phyloP scores from a whole-genome alignment of 2,113 vertebrate species.

The Progne subis region DNA sequence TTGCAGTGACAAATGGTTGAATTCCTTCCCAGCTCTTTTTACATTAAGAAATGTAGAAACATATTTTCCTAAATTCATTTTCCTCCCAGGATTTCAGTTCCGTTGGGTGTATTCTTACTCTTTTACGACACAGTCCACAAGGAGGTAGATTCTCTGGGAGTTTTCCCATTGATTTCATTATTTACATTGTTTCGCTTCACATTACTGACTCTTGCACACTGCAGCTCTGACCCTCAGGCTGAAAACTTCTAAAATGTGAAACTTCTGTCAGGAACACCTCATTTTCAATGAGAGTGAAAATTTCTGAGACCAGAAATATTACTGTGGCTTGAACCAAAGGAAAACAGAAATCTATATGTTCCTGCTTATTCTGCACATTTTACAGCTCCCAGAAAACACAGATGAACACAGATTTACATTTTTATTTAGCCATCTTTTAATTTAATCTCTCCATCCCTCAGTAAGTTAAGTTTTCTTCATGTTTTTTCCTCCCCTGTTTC shows the following conservation, averaged over 20 bases:
- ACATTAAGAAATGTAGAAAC: neutral
- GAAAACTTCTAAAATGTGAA: neutral
- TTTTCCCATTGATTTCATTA: neutral
- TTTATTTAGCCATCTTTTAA: neutral
- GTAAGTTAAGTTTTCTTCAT: neutral
- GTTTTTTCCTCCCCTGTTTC: neutral
- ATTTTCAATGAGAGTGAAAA: neutral
- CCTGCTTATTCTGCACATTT: neutral
- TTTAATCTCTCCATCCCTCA: neutral
- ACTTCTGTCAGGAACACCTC: neutral
- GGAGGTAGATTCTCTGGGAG: neutral
- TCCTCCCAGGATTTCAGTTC: neutral
- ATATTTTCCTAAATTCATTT: neutral
- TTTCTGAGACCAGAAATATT: conserved; percentile 6
- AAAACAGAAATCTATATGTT: neutral
- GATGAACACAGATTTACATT: neutral
- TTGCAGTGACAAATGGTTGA: neutral
- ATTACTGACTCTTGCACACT: neutral
- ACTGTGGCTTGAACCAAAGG: neutral
- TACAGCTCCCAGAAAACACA: neutral
- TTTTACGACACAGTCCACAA: rapidly evolving
- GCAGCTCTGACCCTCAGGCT: neutral
- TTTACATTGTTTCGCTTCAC: neutral
- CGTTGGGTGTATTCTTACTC: neutral
- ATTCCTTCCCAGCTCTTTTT: neutral